Conservation (phyloP, 1,140 invertebrate genomes). For the Metopolophium dirhodum region DNA sequence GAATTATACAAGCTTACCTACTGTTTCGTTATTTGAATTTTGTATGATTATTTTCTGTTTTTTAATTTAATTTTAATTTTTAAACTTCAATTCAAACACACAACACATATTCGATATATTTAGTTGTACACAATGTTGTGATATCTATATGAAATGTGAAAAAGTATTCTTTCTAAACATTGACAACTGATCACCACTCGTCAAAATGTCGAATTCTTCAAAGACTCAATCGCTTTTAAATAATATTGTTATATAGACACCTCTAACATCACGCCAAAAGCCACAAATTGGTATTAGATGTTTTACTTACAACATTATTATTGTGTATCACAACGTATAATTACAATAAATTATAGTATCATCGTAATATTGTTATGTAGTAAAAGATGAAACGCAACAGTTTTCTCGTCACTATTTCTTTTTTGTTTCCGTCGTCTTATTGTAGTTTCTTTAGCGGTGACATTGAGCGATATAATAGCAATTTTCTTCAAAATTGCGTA, state of each 20-base stretch:
- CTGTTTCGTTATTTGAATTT: no score
- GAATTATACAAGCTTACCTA: no score
- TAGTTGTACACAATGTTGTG: fast-evolving
- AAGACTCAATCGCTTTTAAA: not conserved
- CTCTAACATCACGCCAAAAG: no score
- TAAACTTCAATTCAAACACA: not conserved
- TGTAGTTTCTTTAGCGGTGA: not conserved
- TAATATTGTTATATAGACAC: not conserved
- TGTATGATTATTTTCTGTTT: no score
- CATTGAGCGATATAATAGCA: not conserved
- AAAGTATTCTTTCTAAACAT: not conserved
- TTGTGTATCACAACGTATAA: no score
- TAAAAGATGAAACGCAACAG: not conserved
- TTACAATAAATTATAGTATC: no score
- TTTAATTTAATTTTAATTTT: no score
- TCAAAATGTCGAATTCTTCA: not conserved
- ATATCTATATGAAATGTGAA: not conserved
- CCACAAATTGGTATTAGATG: not conserved
- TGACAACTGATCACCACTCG: not conserved
- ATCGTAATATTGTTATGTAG: no score
- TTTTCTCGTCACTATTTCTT: not conserved
- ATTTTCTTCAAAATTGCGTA: not conserved
- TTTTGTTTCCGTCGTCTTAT: not conserved
- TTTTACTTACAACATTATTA: not conserved
- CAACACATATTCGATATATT: not conserved